phyloP scores from a whole-genome alignment of 2,113 vertebrate genomes.

The Orycteropus afer region DNA sequence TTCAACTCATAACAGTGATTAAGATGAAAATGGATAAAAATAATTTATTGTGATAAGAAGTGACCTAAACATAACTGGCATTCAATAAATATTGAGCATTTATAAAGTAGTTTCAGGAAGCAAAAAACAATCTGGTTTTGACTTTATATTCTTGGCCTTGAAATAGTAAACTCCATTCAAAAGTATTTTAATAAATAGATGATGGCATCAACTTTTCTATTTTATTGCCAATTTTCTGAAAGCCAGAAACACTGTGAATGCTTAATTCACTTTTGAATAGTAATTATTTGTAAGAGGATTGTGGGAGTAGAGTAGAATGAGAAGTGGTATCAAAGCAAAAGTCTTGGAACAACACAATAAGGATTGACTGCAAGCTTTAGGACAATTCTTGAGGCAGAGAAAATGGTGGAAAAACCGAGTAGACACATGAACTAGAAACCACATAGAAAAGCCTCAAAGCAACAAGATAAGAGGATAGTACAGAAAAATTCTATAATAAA shows the following conservation, averaged over 20 bases:
- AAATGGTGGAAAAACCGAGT: neutral
- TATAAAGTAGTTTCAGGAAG: neutral
- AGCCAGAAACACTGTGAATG: neutral
- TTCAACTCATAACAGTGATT: too few species aligned
- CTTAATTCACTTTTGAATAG: neutral
- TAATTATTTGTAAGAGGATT: constrained; percentile 21
- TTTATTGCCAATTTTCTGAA: constrained; percentile 35
- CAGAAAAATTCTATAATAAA: constrained; percentile 36
- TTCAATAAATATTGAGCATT: neutral
- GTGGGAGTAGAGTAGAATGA: neutral
- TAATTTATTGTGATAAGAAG: neutral
- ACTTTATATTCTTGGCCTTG: neutral
- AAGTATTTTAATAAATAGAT: neutral
- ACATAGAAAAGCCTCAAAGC: constrained; percentile 39
- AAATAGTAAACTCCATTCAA: constrained; percentile 27
- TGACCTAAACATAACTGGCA: neutral
- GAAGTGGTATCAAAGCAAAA: neutral
- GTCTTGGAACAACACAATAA: neutral
- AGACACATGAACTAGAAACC: neutral
- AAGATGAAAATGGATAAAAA: neutral
- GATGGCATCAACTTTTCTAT: constrained; percentile 9
- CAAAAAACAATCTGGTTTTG: neutral
- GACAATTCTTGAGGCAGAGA: neutral
- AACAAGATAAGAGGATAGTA: neutral
- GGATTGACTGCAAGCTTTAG: neutral